Conservation (phyloP, 1,140 invertebrate species). For the Ericerus pela region DNA sequence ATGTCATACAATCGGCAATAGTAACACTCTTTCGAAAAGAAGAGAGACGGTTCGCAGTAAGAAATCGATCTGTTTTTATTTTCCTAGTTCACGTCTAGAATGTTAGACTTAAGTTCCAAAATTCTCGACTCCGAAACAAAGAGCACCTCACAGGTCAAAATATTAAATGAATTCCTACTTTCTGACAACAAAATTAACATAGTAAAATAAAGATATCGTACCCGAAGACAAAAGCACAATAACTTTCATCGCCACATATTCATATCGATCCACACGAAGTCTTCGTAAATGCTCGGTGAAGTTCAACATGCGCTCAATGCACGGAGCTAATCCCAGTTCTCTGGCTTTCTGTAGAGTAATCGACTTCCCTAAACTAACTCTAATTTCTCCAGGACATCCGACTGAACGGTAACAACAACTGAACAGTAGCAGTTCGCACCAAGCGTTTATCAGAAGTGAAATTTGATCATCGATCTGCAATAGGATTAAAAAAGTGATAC, state of each 20-base stretch:
- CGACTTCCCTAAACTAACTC: conserved; percentile 57
- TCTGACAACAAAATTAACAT: too few relatives aligned
- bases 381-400: conserved; percentile 68
- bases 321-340: conserved; percentile 53
- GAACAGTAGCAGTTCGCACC: conserved; percentile 87
- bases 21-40: too few relatives aligned
- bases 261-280: conserved; percentile 84
- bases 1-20: too few relatives aligned
- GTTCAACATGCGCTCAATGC: conserved; percentile 85
- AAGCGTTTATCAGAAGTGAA: conserved; percentile 87
- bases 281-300: conserved; percentile 82
- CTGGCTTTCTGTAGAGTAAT: conserved; percentile 59
- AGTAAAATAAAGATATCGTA: conserved; percentile 31
- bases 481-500: conserved; percentile 20
- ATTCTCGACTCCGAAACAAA: too few relatives aligned
- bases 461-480: conserved; percentile 89
- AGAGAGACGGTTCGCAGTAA: too few relatives aligned
- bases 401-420: conserved; percentile 84
- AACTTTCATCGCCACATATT: conserved; percentile 93
- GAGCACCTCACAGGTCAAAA: too few relatives aligned
- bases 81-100: too few relatives aligned
- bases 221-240: conserved; percentile 84
- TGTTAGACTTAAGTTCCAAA: too few relatives aligned
- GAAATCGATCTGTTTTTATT: too few relatives aligned
- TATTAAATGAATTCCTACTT: too few relatives aligned